Conservation (phyloP, 2,797 vertebrate genomes). For the Lerista edwardsae region DNA sequence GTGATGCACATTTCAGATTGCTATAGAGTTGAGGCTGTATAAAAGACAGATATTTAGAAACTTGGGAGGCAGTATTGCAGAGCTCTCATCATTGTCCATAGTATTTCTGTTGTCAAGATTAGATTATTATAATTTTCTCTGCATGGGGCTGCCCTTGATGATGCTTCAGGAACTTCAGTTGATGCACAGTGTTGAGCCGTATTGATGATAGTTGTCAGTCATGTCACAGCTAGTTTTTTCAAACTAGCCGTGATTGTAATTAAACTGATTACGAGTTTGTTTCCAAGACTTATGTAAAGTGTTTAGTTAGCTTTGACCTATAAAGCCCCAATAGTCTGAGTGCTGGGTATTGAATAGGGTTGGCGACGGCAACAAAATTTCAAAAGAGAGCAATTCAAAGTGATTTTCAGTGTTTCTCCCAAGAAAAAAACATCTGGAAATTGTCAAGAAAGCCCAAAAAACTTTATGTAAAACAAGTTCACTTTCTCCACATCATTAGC, state of each 20-base stretch:
- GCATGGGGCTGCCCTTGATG: not conserved
- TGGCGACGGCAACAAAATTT: no score
- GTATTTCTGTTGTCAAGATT: slow-evolving; percentile 20
- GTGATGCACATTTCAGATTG: not conserved
- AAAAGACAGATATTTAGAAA: not conserved
- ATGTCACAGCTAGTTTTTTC: not conserved
- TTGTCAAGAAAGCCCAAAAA: no score
- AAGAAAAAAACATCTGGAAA: no score
- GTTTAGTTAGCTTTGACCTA: not conserved
- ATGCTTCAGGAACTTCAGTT: not conserved
- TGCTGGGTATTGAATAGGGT: not conserved
- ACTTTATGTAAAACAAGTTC: no score
- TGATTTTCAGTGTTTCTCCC: no score
- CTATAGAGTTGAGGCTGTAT: not conserved
- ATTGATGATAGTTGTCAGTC: not conserved
- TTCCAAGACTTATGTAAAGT: not conserved
- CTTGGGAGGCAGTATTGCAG: not conserved
- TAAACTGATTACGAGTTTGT: not conserved
- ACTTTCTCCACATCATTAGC: no score
- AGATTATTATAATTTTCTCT: not conserved
- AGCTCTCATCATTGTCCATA: not conserved
- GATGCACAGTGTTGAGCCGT: not conserved
- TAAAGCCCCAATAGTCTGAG: not conserved
- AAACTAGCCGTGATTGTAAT: no score
- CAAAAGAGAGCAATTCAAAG: no score